Conservation (phyloP, 2,113 vertebrate species). For the Scomber scombrus region DNA sequence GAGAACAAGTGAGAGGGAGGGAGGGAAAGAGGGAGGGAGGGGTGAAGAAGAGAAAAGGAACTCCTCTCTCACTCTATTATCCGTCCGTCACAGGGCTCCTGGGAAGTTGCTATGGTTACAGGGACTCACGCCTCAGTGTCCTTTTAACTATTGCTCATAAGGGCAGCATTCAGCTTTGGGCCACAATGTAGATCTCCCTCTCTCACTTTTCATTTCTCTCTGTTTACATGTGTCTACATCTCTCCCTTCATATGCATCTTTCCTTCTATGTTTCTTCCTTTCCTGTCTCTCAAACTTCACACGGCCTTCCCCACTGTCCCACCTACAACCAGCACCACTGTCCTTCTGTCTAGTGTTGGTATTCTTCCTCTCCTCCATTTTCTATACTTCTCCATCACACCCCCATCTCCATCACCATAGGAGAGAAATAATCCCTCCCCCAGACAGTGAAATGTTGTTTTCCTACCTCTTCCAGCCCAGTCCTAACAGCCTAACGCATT, state of each 20-base stretch:
- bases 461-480: constrained; percentile 35
- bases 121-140: constrained; percentile 84
- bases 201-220: constrained; percentile 40
- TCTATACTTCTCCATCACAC: constrained; percentile 24
- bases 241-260: constrained; percentile 26
- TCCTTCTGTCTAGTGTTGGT: constrained; percentile 40
- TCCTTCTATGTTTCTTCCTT: constrained; percentile 20
- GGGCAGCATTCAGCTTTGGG: constrained; percentile 82
- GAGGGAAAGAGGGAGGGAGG: constrained; percentile 63
- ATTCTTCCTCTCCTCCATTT: constrained; percentile 11
- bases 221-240: constrained; percentile 51
- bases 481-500: constrained; percentile 14
- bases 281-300: constrained; percentile 35
- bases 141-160: constrained; percentile 86
- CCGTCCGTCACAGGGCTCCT: constrained; percentile 82
- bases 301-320: background rate
- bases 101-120: constrained; percentile 84
- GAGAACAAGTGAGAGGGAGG: constrained; percentile 78
- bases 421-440: constrained; percentile 38
- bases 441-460: constrained; percentile 58
- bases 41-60: constrained; percentile 79
- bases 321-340: constrained; percentile 5
- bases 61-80: constrained; percentile 84
- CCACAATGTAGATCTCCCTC: constrained; percentile 74
- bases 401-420: constrained; percentile 43